These are phyloP conservation scores for Physeter macrocephalus DNA, from an alignment of 2,113 vertebrate genomes.

Conservation along the genomic window DNA sequence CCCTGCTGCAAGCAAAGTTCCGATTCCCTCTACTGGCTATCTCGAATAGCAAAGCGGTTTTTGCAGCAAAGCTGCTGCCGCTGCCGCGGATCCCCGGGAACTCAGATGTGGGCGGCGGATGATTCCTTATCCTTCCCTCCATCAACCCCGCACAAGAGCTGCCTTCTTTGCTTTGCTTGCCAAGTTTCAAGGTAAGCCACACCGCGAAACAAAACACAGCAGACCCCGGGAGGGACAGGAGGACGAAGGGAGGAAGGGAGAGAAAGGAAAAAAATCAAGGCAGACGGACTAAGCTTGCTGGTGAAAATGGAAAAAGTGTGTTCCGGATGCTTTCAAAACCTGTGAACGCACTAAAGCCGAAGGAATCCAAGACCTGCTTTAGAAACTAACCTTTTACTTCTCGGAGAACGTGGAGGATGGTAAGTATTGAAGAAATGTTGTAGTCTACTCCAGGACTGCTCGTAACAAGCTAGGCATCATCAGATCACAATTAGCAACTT, in stretches of 20 bases:
- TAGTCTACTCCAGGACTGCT: background rate
- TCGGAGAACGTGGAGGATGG: background rate
- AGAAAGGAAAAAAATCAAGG: conserved; percentile 42
- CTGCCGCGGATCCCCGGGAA: conserved; percentile 32
- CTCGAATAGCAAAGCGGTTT: conserved; percentile 69
- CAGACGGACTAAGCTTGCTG: background rate
- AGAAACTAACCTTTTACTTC: conserved; percentile 19
- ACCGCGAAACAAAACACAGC: background rate
- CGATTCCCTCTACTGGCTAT: conserved; percentile 88
- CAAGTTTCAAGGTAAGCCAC: conserved; percentile 57
- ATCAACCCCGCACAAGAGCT: background rate
- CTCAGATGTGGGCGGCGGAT: conserved; percentile 13
- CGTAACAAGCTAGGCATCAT: background rate
- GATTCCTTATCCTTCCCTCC: background rate
- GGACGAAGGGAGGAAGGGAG: conserved; percentile 13
- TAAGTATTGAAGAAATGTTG: conserved; percentile 3
- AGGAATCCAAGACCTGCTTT: background rate
- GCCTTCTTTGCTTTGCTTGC: background rate
- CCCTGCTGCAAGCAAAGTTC: conserved; percentile 78
- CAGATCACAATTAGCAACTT: background rate
- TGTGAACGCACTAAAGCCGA: background rate
- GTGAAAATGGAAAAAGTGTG: conserved; percentile 1
- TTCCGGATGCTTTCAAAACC: conserved; percentile 13
- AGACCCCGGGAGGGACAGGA: conserved; percentile 40
- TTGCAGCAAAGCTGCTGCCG: conserved; percentile 36